Percentiles rank a stretch among this genome's conserved stretches.
These are phyloP conservation scores for Trachelus troglodyta DNA, from an alignment of 2,888 invertebrate species.

Conservation along the genomic window DNA sequence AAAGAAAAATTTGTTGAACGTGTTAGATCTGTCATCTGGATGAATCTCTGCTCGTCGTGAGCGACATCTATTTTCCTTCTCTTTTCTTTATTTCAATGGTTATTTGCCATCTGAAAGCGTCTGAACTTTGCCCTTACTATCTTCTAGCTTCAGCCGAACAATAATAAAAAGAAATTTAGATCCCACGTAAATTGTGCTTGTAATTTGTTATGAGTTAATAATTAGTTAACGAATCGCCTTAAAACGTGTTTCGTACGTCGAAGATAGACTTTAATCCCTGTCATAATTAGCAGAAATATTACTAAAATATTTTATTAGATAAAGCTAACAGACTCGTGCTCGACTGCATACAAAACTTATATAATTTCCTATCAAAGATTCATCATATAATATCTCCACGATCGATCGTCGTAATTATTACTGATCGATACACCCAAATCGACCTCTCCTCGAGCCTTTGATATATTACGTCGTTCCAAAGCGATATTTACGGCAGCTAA, in stretches of 20 bases:
- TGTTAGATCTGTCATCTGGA: not conserved
- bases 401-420: not conserved
- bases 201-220: not conserved
- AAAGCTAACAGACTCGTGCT: not conserved
- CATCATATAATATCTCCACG: not conserved
- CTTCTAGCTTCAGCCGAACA: not conserved
- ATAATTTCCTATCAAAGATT: not conserved
- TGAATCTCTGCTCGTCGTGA: not conserved
- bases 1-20: not conserved
- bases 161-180: not conserved
- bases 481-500: not conserved
- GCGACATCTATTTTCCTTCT: not conserved
- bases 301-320: not conserved
- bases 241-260: not conserved
- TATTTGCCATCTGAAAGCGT: not conserved
- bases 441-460: constrained; percentile 3
- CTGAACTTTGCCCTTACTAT: not conserved
- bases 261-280: not conserved
- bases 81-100: not conserved
- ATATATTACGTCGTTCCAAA: not conserved
- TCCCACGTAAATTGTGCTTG: not conserved
- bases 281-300: not conserved
- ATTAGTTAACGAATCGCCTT: not conserved
- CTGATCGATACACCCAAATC: not conserved
- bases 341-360: not conserved